These are phyloP conservation scores for Nasonia longicornis DNA, from an alignment of 1,140 invertebrate species.

Conservation along the genomic window DNA sequence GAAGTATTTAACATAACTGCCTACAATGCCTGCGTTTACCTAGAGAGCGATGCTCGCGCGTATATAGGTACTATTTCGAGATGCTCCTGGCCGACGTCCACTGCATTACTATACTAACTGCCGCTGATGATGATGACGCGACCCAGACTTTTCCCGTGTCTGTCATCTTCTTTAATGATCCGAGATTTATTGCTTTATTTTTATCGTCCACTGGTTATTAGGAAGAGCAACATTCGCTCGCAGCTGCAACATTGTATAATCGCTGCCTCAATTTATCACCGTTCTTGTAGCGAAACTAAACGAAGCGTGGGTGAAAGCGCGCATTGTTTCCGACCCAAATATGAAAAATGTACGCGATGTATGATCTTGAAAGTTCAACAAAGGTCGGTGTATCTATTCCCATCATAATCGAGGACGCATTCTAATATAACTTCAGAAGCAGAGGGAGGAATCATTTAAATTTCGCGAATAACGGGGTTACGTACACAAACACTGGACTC, in stretches of 20 bases:
- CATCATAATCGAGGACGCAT: no score
- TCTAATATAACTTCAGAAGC: not conserved
- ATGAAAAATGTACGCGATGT: no score
- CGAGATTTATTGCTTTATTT: not conserved
- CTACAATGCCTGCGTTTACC: not conserved
- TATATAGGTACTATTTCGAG: slow-evolving; percentile 15
- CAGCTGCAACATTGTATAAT: no score
- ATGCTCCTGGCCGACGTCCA: not conserved
- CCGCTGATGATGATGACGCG: not conserved
- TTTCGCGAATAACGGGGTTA: slow-evolving; percentile 6
- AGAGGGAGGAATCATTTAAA: not conserved
- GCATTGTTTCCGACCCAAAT: no score
- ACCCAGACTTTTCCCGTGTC: not conserved
- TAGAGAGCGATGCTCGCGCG: not conserved
- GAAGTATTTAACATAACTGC: not conserved
- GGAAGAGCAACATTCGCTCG: no score
- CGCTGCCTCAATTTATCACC: no score
- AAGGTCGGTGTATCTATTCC: no score
- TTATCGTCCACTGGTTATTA: no score
- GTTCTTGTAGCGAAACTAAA: no score
- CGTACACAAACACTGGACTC: not conserved
- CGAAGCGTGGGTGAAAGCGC: no score
- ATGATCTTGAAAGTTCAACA: no score
- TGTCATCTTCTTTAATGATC: not conserved
- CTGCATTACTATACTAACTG: no score